A percentile compares a stretch with the other conserved stretches of the same genome.
Evolutionary conservation across 2,888 invertebrate species (phyloP).

Genomic region (Eugnorisma glareosa): DNA sequence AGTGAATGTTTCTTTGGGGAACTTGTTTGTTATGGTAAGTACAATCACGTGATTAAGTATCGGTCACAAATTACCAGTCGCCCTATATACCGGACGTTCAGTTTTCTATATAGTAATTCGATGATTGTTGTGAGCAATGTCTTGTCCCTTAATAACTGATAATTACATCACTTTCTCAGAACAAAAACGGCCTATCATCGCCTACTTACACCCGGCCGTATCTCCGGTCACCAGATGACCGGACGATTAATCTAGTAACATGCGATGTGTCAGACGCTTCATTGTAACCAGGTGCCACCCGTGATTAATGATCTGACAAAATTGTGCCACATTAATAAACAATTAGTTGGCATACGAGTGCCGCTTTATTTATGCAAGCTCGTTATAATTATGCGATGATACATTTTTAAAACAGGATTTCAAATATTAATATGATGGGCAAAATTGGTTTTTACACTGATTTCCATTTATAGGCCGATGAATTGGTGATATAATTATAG

Average conservation of each 20-base stretch:
- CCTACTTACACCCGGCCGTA: constrained; percentile 42
- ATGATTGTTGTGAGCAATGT: not conserved
- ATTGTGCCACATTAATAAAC: constrained; percentile 78
- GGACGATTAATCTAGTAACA: constrained; percentile 77
- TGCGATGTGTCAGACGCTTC: constrained; percentile 77
- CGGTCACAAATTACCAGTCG: too few species aligned
- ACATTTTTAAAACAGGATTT: constrained; percentile 23
- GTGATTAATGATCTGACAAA: constrained; percentile 77
- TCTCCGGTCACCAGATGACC: constrained; percentile 71
- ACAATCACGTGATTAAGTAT: too few species aligned
- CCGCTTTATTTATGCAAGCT: constrained; percentile 59
- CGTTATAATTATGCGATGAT: constrained; percentile 42
- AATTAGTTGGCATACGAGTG: constrained; percentile 71
- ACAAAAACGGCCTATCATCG: constrained; percentile 28
- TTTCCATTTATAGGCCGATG: not conserved
- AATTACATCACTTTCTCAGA: not conserved
- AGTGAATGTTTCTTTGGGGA: too few species aligned
- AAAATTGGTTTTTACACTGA: constrained; percentile 13
- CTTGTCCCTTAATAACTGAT: not conserved
- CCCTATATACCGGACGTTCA: too few species aligned
- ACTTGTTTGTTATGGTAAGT: too few species aligned
- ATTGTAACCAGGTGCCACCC: constrained; percentile 78
- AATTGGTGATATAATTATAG: not conserved
- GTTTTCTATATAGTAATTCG: too few species aligned
- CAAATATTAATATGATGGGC: constrained; percentile 23